A percentile compares a stretch with the other conserved stretches of the same genome.
Evolutionary conservation across 2,888 invertebrate genomes (phyloP).

Genomic region (Hyposoter didymator): DNA sequence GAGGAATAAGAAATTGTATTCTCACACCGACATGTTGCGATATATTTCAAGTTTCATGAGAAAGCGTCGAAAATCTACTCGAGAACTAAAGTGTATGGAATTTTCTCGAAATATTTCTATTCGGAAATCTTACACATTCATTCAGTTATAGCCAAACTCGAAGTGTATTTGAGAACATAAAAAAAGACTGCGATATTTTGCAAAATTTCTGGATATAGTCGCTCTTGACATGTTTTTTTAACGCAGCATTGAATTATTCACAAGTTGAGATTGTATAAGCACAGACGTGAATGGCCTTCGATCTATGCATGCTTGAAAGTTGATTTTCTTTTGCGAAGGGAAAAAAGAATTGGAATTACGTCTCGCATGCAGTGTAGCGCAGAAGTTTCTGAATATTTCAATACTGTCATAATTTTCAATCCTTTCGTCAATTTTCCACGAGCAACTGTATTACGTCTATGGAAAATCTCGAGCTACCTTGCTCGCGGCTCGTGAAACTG

Average conservation of each 20-base stretch:
- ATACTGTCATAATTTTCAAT: slow-evolving; percentile 25
- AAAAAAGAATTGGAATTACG: not conserved
- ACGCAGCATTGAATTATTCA: slow-evolving; percentile 9
- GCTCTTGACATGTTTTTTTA: slow-evolving; percentile 7
- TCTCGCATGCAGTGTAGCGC: not conserved
- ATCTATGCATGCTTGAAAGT: not conserved
- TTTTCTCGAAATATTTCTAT: not conserved
- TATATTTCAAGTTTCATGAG: not conserved
- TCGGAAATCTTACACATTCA: not conserved
- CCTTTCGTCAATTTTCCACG: slow-evolving; percentile 49
- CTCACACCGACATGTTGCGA: not conserved
- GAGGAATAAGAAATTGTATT: not conserved
- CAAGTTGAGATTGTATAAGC: slow-evolving; percentile 1
- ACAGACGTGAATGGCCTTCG: not conserved
- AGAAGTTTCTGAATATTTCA: slow-evolving; percentile 9
- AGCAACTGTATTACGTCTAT: not conserved
- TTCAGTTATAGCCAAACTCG: not conserved
- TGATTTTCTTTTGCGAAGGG: not conserved
- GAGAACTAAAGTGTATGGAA: not conserved
- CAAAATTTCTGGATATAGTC: not conserved
- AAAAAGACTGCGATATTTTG: not conserved
- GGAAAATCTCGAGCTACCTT: not conserved
- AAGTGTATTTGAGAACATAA: not conserved
- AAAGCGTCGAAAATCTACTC: not conserved
- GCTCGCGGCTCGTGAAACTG: too few species aligned